Base-by-base conservation (phyloP, 2,888 invertebrate species). In the Halocaridina rubra region DNA sequence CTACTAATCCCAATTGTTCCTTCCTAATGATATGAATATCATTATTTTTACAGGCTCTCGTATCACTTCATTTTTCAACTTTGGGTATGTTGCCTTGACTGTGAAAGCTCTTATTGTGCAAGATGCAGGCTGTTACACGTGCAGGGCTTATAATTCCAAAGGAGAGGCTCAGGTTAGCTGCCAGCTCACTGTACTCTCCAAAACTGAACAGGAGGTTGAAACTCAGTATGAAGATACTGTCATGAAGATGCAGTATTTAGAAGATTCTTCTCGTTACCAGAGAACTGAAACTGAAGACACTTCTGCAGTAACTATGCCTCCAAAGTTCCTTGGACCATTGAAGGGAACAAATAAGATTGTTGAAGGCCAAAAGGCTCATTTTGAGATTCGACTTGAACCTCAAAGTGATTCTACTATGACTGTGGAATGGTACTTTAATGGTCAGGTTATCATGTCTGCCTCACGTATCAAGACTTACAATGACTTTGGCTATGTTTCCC, bases 351-450 rank as follows among this genome's bases (percentile, higher is more conserved):
- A 95, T 89, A 96, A 96, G 90, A 96, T 97, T 90, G 94, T 96
- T 27, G 98, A 98, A 92, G 96, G 97, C 0, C 97, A 98, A 92
- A 93, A 96, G 72, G 97, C 97, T 88, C 98, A 98, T 90, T 97
- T 98, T 90, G 98, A 98, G 92, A 96, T 96, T 3, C 94, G 98
- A 88, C 96, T 99, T 72, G 97, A 97, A 90, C 99, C 98, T 0
- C 96, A 97, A 91, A 97, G 95, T 90, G 99, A 99, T 91, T 93
- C 97, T 32, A 95, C 95, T 24, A 95, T 99, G 95, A 94, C 90
- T 77, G 91, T 93, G 79, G 98, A 98, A 92, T 99, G 99, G 99
- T 98, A 97, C 91, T 97, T 97, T 90, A 98, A 99, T 91, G 98
- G 97, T 79, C 95, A 96, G 90, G 94, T 96, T 87, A 95, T 99